Evolutionary conservation across 1,140 invertebrate species (phyloP), one percentile per base, ranked within the genome.

Genomic region (Cataglyphis hispanica): DNA sequence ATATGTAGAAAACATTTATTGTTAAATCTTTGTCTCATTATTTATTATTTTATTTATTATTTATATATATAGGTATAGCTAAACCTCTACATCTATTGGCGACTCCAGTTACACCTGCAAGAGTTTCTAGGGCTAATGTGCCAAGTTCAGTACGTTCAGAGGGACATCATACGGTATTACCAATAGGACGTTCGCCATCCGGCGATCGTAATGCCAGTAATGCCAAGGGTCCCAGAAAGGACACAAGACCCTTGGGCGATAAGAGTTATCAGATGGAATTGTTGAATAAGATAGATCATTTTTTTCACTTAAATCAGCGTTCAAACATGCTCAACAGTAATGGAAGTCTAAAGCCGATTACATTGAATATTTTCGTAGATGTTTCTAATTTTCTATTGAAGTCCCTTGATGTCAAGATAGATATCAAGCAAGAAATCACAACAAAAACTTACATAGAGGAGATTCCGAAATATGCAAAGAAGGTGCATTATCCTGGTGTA

Each of bases 401-500:
- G 61, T 50, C 89, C 1, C 56, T 95, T 0, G 89, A 92, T 11
- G 77, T 93, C 1, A 92, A 92, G 56, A 85, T 90, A n/a, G 67
- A 84, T 11, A 80, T 93, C 1, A 92, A 92, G 56, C 86, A 91
- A n/a, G 67, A 84, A 2, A 34, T 95, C n/a, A 93, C 88, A 4
- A 34, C 83, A 2, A 16, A 37, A 5, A 95, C 94, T 92, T 95
- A 95, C 43, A 84, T 93, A 4, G 94, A 95, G 7, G 90, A 94
- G 77, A 34, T 96, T n/a, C 96, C 96, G 31, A 94, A 95, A 86
- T 88, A 95, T 70, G 93, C 94, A 1, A 96, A 96, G 76, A 95
- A 95, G 46, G 87, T 96, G 66, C 92, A 95, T 84, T 96, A 96
- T 93, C 96, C 96, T 13, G 96, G 95, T 56, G 84, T 93, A 2